Base-by-base conservation (phyloP, 2,888 invertebrate species). In the Beris chalybata region DNA sequence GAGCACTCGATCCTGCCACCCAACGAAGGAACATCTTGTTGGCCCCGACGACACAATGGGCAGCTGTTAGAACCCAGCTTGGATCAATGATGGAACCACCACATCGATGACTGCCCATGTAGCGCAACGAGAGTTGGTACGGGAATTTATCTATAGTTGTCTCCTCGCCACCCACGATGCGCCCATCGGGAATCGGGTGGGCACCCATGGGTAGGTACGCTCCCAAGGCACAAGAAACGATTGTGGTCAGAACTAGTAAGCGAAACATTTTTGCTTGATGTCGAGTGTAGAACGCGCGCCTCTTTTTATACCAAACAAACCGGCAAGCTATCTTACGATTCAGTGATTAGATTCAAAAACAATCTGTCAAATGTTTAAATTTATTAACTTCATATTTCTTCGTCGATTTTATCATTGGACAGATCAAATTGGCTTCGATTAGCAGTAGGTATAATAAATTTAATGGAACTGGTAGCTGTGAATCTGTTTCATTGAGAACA, bases 31-130 rank as follows among this genome's bases (percentile, higher is more conserved):
- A 47, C 4, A 31, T 13, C 6, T 29, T 31, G 9, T 32, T 47
- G 12, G 55, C 43, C 13, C 54, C 53, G 5, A 29, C n/a, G 5
- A 64, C 53, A 29, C 64, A 64, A 31, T 64, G 64, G 6, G 54
- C 64, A 5, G 64, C 64, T 12, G 54, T 64, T 29, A 64, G 13
- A 4, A n/a, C 44, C 12, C 13, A 22, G 44, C 43, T 64, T 11
- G 11, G n/a, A 2, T 54, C 45, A 31, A 85, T 75, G 13, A 85
- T 81, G 3, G 82, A 73, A 0, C 83, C 85, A 0, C 85, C 85
- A 69, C 85, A 85, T 0, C 77, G 73, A 68, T 85, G 84, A 0
- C 76, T 71, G 1, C 79, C 82, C 44, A 77, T 71, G 29, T 54
- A 63, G n/a, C 44, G 6, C 5, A 70, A 47, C 7, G 66, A 69